Conservation (phyloP, 2,797 vertebrate genomes). For the Mormyrops boulengeri region DNA sequence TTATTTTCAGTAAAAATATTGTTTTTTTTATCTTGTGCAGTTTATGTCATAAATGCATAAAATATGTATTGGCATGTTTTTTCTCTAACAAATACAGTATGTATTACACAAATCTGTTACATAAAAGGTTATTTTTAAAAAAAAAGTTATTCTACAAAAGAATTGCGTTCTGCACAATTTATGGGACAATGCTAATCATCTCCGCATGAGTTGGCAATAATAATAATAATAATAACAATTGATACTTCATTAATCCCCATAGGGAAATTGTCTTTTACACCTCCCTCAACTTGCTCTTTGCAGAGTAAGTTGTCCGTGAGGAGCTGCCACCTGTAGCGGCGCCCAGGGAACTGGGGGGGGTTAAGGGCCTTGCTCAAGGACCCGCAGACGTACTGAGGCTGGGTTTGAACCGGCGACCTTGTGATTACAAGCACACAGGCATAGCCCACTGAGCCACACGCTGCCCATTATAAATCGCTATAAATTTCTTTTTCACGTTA, state of each 20-base stretch:
- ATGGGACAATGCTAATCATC: not conserved
- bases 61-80: not conserved
- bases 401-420: too few relatives aligned
- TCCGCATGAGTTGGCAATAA: not conserved
- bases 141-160: not conserved
- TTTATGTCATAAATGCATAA: not conserved
- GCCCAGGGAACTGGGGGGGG: too few relatives aligned
- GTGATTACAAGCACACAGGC: too few relatives aligned
- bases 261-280: too few relatives aligned
- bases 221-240: too few relatives aligned
- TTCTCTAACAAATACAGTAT: not conserved
- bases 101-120: not conserved
- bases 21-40: not conserved
- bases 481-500: not conserved
- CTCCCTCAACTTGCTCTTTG: too few relatives aligned
- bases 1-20: not conserved
- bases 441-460: too few relatives aligned
- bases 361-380: too few relatives aligned
- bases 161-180: not conserved
- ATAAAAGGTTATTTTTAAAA: not conserved
- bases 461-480: not conserved
- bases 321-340: too few relatives aligned
- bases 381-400: too few relatives aligned
- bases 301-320: too few relatives aligned
- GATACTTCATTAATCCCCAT: too few relatives aligned